phyloP scores from a whole-genome alignment of 2,797 vertebrate genomes.

The Cyclura pinguis region DNA sequence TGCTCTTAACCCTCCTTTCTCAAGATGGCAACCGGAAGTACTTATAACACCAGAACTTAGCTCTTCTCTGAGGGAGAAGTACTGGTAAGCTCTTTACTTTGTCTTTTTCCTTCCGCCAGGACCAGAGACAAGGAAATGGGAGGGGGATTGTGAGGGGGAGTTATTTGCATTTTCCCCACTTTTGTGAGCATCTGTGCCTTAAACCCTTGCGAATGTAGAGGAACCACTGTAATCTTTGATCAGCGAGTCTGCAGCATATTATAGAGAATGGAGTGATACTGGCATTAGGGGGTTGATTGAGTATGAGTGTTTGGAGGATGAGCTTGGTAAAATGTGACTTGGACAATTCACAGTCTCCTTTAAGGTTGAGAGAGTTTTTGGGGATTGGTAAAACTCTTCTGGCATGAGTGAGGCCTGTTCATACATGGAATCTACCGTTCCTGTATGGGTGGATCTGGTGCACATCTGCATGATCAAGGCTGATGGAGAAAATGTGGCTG shows the following conservation, averaged over 20 bases:
- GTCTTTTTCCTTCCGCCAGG: too few species aligned
- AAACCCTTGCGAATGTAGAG: too few species aligned
- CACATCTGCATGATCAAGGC: not conserved
- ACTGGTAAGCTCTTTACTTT: too few species aligned
- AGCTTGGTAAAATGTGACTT: not conserved
- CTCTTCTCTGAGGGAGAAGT: too few species aligned
- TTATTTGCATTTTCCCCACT: too few species aligned
- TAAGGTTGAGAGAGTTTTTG: not conserved
- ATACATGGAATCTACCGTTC: not conserved
- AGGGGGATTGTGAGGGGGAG: too few species aligned
- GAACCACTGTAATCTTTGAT: conserved; percentile 49
- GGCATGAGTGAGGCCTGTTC: not conserved
- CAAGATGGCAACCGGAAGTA: too few species aligned
- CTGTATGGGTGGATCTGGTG: not conserved
- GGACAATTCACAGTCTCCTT: not conserved
- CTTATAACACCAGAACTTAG: too few species aligned
- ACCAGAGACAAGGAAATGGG: too few species aligned
- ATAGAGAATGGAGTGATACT: not conserved
- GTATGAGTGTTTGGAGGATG: not conserved
- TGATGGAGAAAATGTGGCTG: not conserved
- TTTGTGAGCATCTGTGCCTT: too few species aligned
- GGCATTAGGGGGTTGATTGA: not conserved
- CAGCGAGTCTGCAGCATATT: conserved; percentile 25
- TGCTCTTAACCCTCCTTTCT: too few species aligned
- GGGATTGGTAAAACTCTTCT: not conserved